A percentile compares a stretch with the other conserved stretches of the same genome.
Conservation (phyloP, 2,113 vertebrate species). For the Rhadina sibilatrix region DNA sequence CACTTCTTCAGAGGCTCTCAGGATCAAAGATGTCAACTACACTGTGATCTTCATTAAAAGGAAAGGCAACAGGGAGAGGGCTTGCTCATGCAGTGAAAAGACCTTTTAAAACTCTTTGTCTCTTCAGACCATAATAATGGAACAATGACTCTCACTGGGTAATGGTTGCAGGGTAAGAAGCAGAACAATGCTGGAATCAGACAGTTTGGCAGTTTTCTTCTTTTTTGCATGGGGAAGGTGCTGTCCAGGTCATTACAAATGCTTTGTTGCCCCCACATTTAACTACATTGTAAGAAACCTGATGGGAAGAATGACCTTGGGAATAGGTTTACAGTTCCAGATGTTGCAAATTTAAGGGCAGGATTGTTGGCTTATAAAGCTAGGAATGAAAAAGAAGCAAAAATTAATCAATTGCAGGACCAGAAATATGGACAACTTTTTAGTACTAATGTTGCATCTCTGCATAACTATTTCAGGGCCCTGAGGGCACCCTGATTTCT, state of each 20-base stretch:
- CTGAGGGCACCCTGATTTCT: neutral
- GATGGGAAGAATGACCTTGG: neutral
- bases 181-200: neutral
- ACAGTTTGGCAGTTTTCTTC: neutral
- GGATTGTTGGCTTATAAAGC: neutral
- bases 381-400: neutral
- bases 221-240: neutral
- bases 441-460: neutral
- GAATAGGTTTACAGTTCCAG: neutral
- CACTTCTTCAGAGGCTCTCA: neutral
- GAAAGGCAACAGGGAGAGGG: neutral
- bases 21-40: neutral
- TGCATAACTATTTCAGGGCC: neutral
- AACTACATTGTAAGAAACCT: neutral
- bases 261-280: neutral
- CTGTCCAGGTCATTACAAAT: neutral
- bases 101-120: neutral
- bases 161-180: neutral
- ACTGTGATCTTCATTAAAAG: conserved; percentile 28
- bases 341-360: neutral
- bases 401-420: neutral
- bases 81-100: neutral
- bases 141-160: neutral
- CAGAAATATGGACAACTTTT: neutral
- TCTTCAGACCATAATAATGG: neutral